These are phyloP conservation scores for Lochmaea capreae DNA, from an alignment of 2,888 invertebrate genomes.

Conservation along the genomic window DNA sequence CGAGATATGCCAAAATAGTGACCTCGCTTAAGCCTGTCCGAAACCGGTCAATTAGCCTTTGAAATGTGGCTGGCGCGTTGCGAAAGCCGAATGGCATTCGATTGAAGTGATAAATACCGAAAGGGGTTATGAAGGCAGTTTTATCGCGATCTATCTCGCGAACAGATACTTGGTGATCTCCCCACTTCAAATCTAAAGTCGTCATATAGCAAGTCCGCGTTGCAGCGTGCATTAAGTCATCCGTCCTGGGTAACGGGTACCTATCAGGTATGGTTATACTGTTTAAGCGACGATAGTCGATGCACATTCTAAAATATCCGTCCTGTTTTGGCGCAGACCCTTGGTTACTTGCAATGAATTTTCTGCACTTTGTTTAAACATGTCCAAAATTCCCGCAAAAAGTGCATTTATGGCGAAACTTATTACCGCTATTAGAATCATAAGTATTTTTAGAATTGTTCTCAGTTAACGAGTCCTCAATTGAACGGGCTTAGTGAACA, in stretches of 20 bases:
- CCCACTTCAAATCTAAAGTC: conserved; percentile 32
- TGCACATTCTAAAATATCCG: conserved; percentile 39
- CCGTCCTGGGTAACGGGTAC: conserved; percentile 46
- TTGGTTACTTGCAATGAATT: conserved; percentile 14
- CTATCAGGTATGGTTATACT: conserved; percentile 43
- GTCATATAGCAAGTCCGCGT: conserved; percentile 33
- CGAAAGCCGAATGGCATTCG: conserved; percentile 51
- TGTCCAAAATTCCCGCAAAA: conserved; percentile 25
- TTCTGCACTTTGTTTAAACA: conserved; percentile 24
- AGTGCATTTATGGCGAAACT: conserved; percentile 9
- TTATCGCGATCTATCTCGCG: conserved; percentile 35
- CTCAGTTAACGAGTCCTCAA: no score
- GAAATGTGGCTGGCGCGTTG: conserved; percentile 51
- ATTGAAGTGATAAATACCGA: no score
- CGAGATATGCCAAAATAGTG: conserved; percentile 47
- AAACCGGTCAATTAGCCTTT: conserved; percentile 48
- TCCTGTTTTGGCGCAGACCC: conserved; percentile 49
- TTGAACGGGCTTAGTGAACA: conserved; percentile 24
- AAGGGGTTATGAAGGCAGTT: no score
- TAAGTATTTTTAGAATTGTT: no score
- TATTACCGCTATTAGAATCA: conserved; percentile 9
- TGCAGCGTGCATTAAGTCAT: conserved; percentile 41
- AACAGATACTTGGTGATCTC: conserved; percentile 30
- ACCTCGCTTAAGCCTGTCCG: conserved; percentile 42
- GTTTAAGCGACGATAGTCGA: conserved; percentile 47